Evolutionary conservation across 2,797 vertebrate genomes (phyloP).

Genomic region (Heteromormyrus szaboi): DNA sequence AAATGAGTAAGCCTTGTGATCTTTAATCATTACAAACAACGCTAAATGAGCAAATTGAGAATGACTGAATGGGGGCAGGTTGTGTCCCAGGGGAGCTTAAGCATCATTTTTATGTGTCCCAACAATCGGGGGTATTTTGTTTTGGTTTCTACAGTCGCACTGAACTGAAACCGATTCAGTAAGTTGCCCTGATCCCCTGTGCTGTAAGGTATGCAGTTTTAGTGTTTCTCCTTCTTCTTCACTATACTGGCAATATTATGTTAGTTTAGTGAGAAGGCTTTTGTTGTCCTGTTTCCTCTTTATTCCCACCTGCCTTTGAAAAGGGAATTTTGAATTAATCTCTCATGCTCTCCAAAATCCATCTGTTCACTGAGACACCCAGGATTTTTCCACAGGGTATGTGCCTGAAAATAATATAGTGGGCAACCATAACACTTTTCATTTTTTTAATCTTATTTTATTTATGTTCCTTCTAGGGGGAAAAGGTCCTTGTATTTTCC

Average conservation of each 20-base stretch:
- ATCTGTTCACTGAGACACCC: neutral
- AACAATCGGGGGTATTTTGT: neutral
- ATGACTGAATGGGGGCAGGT: neutral
- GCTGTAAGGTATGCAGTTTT: neutral
- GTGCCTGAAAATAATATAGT: neutral
- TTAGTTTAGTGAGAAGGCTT: neutral
- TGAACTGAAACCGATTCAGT: neutral
- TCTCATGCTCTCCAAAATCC: neutral
- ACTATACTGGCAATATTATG: neutral
- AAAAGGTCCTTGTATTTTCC: neutral
- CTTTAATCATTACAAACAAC: neutral
- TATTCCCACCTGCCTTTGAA: neutral
- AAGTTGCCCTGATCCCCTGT: neutral
- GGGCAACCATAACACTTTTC: neutral
- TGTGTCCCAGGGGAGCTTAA: neutral
- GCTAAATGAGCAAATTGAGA: neutral
- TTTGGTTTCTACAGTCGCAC: neutral
- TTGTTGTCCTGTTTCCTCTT: neutral
- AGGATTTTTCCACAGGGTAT: neutral
- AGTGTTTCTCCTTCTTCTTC: neutral
- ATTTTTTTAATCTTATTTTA: neutral
- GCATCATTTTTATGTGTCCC: neutral
- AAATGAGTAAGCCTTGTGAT: neutral
- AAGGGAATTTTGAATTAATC: constrained; percentile 4
- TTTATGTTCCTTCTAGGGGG: neutral